Percentiles rank a stretch among this genome's conserved stretches.
Conservation (phyloP, 2,113 vertebrate species). For the Antigone vipio region DNA sequence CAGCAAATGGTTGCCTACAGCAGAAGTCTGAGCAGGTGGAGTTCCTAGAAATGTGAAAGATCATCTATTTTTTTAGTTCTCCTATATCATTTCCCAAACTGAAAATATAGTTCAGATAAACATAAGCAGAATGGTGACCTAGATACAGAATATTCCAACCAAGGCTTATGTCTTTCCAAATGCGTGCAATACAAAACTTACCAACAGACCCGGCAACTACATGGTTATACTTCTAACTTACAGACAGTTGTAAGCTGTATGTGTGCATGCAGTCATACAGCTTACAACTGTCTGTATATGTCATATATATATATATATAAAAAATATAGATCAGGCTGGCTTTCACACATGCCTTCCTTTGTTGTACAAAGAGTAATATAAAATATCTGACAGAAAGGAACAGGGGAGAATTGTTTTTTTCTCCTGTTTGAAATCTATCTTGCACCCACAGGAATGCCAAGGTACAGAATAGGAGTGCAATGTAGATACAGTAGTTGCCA, state of each 20-base stretch:
- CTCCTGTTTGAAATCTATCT: background rate
- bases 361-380: background rate
- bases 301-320: background rate
- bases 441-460: background rate
- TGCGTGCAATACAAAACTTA: background rate
- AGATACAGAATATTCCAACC: accelerated
- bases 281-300: background rate
- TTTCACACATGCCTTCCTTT: background rate
- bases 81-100: background rate
- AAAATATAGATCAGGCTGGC: background rate
- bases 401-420: background rate
- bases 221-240: background rate
- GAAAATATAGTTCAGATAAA: background rate
- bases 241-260: background rate
- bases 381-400: background rate
- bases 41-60: background rate
- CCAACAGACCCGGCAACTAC: background rate
- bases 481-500: background rate
- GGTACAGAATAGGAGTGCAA: background rate
- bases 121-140: background rate
- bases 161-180: background rate
- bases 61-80: background rate
- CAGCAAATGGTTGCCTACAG: background rate
- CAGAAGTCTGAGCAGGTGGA: background rate
- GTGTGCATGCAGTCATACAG: background rate